phyloP scores from a whole-genome alignment of 2,797 vertebrate genomes.

The Tapera naevia region DNA sequence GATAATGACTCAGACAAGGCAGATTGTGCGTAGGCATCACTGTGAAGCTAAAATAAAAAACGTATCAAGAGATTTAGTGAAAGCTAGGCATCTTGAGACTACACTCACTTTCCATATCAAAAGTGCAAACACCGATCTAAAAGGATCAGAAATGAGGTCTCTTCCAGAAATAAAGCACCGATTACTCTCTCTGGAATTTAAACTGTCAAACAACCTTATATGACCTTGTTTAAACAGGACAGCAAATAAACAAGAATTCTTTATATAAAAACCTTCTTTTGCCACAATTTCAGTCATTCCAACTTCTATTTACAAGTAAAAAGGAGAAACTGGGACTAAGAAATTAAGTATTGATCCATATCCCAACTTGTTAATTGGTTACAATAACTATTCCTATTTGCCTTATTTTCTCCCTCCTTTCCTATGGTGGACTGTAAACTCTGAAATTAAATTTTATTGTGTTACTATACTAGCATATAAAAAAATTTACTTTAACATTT shows the following conservation, averaged over 20 bases:
- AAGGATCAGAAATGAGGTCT: neutral
- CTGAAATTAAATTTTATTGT: neutral
- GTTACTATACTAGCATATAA: neutral
- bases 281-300: neutral
- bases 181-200: neutral
- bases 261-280: neutral
- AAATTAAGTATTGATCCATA: neutral
- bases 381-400: neutral
- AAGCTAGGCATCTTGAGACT: neutral
- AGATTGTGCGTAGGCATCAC: neutral
- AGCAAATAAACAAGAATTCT: neutral
- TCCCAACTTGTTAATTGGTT: neutral
- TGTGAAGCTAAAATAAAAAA: neutral
- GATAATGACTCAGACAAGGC: neutral
- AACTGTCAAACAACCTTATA: neutral
- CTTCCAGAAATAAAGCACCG: neutral
- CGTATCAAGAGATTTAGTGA: neutral
- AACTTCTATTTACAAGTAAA: neutral
- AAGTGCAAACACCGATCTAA: neutral
- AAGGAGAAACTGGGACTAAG: neutral
- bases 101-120: neutral
- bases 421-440: neutral
- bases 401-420: neutral
- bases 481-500: neutral
- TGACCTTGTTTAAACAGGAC: neutral